Conservation (phyloP, 1,140 invertebrate species). For the Leguminivora glycinivorella region DNA sequence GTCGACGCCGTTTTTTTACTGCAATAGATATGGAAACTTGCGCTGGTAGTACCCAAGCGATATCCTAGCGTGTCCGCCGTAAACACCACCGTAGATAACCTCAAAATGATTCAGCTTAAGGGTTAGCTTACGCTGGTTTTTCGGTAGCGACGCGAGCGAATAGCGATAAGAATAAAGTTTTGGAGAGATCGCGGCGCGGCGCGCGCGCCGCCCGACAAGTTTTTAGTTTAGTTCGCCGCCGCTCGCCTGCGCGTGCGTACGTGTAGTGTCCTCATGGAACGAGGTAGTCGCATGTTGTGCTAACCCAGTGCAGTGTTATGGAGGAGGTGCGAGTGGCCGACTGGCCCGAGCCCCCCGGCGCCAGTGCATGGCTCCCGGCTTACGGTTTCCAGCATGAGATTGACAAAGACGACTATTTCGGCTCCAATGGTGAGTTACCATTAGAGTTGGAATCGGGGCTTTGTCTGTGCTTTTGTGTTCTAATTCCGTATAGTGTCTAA, state of each 20-base stretch:
- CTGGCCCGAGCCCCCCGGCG: conserved; percentile 82
- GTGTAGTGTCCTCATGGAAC: conserved; percentile 60
- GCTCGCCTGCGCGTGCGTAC: conserved; percentile 57
- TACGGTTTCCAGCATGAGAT: conserved; percentile 83
- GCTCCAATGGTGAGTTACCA: conserved; percentile 78
- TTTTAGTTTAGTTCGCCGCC: conserved; percentile 48
- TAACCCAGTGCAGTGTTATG: conserved; percentile 73
- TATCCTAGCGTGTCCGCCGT: background rate
- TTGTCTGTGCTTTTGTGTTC: conserved; percentile 18
- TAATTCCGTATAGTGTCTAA: conserved; percentile 29
- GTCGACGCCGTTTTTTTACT: conserved; percentile 45
- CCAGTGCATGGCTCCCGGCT: conserved; percentile 83
- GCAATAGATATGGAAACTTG: conserved; percentile 40
- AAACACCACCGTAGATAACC: background rate
- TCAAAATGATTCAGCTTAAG: background rate
- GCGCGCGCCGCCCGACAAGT: conserved; percentile 43
- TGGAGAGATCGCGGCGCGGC: conserved; percentile 62
- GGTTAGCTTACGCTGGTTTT: background rate
- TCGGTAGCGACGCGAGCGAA: background rate
- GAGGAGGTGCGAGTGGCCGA: conserved; percentile 82
- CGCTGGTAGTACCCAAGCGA: too few species aligned
- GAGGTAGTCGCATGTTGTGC: conserved; percentile 74
- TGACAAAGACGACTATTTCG: conserved; percentile 81
- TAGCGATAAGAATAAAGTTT: conserved; percentile 16
- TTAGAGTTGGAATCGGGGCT: conserved; percentile 30